Conservation (phyloP, 2,797 vertebrate species). For the Pampus argenteus region DNA sequence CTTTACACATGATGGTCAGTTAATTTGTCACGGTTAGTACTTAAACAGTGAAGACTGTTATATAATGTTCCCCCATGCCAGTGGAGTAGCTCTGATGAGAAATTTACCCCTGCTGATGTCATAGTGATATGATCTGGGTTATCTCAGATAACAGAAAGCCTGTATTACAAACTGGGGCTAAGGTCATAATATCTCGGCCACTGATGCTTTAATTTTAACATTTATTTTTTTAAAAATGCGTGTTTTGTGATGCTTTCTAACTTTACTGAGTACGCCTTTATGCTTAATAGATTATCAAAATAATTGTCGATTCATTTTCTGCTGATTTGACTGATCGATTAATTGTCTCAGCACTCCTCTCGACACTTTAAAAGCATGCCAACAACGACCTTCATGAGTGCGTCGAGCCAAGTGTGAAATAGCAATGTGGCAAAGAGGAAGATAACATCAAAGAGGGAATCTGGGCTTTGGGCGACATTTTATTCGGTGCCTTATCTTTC, state of each 20-base stretch:
- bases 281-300: conserved; percentile 11
- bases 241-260: not conserved
- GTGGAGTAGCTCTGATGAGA: conserved; percentile 46
- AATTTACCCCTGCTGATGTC: conserved; percentile 37
- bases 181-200: conserved; percentile 10
- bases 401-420: conserved; percentile 45
- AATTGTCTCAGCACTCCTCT: conserved; percentile 3
- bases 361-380: conserved; percentile 5
- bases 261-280: not conserved
- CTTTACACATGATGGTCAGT: too few relatives aligned
- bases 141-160: conserved; percentile 42
- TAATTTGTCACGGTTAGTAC: not conserved
- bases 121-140: conserved; percentile 36
- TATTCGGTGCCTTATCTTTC: conserved; percentile 70
- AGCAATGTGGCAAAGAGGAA: conserved; percentile 56
- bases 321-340: conserved; percentile 9
- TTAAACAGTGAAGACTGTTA: conserved; percentile 13
- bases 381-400: conserved; percentile 38
- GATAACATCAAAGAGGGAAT: conserved; percentile 71
- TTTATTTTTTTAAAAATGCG: too few relatives aligned
- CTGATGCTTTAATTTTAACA: conserved; percentile 10
- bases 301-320: conserved; percentile 21
- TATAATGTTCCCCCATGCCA: conserved; percentile 27
- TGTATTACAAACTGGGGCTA: conserved; percentile 30
- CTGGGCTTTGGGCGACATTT: conserved; percentile 66